Percentiles rank a stretch among this genome's conserved stretches.
Evolutionary conservation across 2,888 invertebrate species (phyloP).

Genomic region (Plagiodera versicolora): DNA sequence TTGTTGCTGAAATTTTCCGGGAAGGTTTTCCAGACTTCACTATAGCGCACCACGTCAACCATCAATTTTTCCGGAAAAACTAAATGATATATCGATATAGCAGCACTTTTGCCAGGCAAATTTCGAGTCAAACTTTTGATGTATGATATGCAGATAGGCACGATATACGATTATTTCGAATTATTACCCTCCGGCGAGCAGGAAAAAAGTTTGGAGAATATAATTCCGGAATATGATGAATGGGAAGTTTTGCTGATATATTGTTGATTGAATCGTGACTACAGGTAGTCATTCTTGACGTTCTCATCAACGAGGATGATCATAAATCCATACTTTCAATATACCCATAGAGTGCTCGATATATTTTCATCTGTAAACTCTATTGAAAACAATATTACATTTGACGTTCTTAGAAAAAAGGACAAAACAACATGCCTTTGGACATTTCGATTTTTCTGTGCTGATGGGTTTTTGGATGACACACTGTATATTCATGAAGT

Average conservation of each 20-base stretch:
- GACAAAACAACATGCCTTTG: too few relatives aligned
- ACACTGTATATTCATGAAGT: too few relatives aligned
- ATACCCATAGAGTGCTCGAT: too few relatives aligned
- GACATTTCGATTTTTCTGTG: too few relatives aligned
- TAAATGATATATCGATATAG: slow-evolving; percentile 5
- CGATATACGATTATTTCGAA: slow-evolving; percentile 12
- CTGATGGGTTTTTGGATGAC: too few relatives aligned
- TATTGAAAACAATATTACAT: too few relatives aligned
- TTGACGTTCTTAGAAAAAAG: too few relatives aligned
- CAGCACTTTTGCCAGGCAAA: slow-evolving; percentile 3
- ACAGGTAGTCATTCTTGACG: not conserved
- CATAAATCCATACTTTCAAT: too few relatives aligned
- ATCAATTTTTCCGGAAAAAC: not conserved
- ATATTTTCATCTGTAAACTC: too few relatives aligned
- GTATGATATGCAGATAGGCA: slow-evolving; percentile 11
- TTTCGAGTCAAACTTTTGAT: slow-evolving; percentile 11
- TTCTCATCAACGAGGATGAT: not conserved
- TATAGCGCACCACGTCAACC: not conserved
- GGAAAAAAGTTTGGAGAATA: not conserved
- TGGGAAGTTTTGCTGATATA: not conserved
- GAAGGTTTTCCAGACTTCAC: not conserved
- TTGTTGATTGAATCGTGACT: slow-evolving; percentile 4
- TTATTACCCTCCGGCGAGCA: slow-evolving; percentile 3
- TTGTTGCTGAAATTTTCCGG: not conserved
- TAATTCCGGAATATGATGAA: not conserved